Conservation (phyloP, 2,888 invertebrate species). For the Ferrisia virgata region DNA sequence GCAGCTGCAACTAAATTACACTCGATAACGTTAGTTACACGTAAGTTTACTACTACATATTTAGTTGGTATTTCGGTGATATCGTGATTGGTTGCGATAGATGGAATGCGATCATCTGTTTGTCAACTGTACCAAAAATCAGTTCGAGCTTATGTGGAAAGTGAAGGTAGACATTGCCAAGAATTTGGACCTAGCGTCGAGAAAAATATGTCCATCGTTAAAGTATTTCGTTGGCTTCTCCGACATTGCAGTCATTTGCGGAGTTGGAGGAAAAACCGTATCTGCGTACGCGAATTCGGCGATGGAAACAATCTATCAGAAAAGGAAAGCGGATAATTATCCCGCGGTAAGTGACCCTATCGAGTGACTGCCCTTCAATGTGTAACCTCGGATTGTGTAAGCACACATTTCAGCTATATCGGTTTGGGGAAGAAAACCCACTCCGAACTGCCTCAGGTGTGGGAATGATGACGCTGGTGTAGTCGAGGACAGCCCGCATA, state of each 20-base stretch:
- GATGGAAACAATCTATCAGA: slow-evolving; percentile 16
- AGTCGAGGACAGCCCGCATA: too few species aligned
- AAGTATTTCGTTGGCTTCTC: slow-evolving; percentile 46
- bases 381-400: too few species aligned
- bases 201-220: slow-evolving; percentile 40
- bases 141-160: slow-evolving; percentile 41
- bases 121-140: slow-evolving; percentile 26
- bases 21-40: too few species aligned
- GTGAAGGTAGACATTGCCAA: slow-evolving; percentile 34
- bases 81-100: too few species aligned
- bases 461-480: too few species aligned
- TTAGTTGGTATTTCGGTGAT: too few species aligned
- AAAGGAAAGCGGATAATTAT: not conserved
- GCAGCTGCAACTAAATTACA: too few species aligned
- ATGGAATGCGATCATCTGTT: slow-evolving; percentile 27
- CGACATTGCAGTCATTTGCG: not conserved
- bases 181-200: slow-evolving; percentile 45
- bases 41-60: too few species aligned
- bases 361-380: too few species aligned
- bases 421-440: too few species aligned
- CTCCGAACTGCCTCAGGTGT: too few species aligned
- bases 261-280: not conserved
- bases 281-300: slow-evolving; percentile 18
- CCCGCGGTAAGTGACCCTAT: slow-evolving; percentile 37
- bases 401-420: too few species aligned